These are phyloP conservation scores for Ptychodera flava DNA, from an alignment of 35 echinoderm and acorn worm species.

Conservation along the genomic window DNA sequence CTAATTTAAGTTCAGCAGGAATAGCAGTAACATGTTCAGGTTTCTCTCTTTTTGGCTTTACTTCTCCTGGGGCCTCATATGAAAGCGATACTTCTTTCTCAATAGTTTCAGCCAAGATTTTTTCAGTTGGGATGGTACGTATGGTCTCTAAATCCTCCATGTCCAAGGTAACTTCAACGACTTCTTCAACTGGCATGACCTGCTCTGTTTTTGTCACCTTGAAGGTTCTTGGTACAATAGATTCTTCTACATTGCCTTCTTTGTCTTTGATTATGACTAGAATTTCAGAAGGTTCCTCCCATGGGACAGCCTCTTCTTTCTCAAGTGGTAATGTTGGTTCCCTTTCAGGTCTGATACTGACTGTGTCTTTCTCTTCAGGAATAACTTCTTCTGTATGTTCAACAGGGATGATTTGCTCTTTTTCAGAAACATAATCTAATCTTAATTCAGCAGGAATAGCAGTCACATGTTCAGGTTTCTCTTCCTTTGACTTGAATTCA, in stretches of 20 bases:
- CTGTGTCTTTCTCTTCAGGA: neutral
- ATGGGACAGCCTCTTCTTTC: neutral
- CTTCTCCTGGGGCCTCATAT: slow-evolving; percentile 15
- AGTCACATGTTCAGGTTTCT: neutral
- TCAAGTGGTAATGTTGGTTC: slow-evolving; percentile 4
- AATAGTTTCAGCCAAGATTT: neutral
- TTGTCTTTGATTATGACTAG: neutral
- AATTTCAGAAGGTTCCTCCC: neutral
- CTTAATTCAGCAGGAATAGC: neutral
- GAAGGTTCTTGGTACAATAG: neutral
- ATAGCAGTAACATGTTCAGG: neutral
- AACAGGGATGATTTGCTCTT: neutral
- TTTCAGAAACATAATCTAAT: neutral
- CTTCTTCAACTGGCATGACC: slow-evolving; percentile 37
- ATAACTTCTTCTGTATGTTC: neutral
- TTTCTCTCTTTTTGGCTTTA: neutral
- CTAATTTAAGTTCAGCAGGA: neutral
- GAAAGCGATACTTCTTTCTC: slow-evolving; percentile 15
- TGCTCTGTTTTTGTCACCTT: neutral
- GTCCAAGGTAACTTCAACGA: neutral
- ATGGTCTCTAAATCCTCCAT: neutral
- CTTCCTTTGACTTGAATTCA: neutral
- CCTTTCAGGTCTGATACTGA: neutral
- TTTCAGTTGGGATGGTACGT: neutral
- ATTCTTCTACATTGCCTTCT: neutral